phyloP scores from a whole-genome alignment of 2,113 vertebrate genomes.

The Myotis brandtii region DNA sequence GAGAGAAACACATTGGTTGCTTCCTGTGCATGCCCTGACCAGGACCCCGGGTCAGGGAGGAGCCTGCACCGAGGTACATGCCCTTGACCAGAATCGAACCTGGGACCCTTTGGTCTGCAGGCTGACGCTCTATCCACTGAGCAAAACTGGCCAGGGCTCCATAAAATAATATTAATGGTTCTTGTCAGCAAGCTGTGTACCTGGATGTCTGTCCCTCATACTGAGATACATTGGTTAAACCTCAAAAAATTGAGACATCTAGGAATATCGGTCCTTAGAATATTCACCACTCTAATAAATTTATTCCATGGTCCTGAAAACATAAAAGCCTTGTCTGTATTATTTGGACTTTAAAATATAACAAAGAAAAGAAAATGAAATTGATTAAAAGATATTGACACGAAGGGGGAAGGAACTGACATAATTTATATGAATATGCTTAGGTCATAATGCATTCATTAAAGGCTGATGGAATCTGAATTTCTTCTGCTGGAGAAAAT shows the following conservation, averaged over 20 bases:
- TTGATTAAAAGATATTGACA: constrained; percentile 18
- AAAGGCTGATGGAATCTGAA: not conserved
- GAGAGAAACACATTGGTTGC: no score
- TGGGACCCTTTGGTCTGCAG: no score
- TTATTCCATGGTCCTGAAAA: not conserved
- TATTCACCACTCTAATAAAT: not conserved
- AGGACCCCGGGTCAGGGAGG: no score
- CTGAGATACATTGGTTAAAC: not conserved
- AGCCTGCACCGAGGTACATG: no score
- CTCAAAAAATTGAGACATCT: not conserved
- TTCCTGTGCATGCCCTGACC: no score
- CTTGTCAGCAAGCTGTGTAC: not conserved
- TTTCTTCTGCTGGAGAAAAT: not conserved
- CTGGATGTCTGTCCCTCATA: not conserved
- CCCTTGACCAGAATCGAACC: no score
- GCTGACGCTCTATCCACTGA: no score
- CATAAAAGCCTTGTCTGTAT: not conserved
- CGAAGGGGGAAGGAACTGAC: not conserved
- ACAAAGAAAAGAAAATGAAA: not conserved
- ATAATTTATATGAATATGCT: not conserved
- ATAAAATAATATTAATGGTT: not conserved
- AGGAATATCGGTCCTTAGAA: not conserved
- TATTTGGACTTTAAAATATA: constrained; percentile 1
- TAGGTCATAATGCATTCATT: not conserved
- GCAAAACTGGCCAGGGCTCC: no score